Percentiles rank a stretch among this genome's conserved stretches.
phyloP scores from a whole-genome alignment of 1,140 invertebrate species.

The Cydia fagiglandana region DNA sequence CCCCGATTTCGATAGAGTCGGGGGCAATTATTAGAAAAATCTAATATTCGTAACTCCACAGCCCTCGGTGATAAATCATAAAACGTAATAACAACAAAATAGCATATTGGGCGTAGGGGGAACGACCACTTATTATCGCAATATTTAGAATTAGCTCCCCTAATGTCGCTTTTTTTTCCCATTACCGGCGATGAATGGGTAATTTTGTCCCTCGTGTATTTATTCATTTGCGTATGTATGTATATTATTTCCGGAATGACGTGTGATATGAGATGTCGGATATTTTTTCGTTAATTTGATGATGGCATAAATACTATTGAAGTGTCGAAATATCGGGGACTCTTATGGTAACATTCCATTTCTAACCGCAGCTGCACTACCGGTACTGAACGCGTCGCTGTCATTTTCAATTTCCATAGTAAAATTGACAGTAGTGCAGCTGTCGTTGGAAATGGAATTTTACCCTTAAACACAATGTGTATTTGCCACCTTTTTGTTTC shows the following conservation, averaged over 20 bases:
- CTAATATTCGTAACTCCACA: constrained; percentile 28
- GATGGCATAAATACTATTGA: too few relatives aligned
- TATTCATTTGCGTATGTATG: not conserved
- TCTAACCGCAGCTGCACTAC: too few relatives aligned
- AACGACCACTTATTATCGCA: constrained; percentile 39
- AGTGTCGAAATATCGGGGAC: too few relatives aligned
- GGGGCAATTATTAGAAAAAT: constrained; percentile 20
- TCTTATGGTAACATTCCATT: too few relatives aligned
- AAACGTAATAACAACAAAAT: constrained; percentile 42
- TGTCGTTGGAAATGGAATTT: too few relatives aligned
- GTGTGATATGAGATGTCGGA: not conserved
- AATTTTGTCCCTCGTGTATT: constrained; percentile 33
- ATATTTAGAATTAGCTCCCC: constrained; percentile 37
- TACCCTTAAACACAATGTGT: too few relatives aligned
- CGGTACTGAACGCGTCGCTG: too few relatives aligned
- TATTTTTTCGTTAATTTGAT: not conserved
- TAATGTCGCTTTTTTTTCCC: constrained; percentile 21
- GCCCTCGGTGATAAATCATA: constrained; percentile 24
- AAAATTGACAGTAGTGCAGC: too few relatives aligned
- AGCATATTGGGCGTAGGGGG: constrained; percentile 33
- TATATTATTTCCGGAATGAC: not conserved
- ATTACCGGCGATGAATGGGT: constrained; percentile 22
- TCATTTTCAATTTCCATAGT: too few relatives aligned
- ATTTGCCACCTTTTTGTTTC: too few relatives aligned
- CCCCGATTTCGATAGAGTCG: constrained; percentile 14